Percentiles rank a stretch among this genome's conserved stretches.
phyloP scores from a whole-genome alignment of 1,140 invertebrate species.

The Euura lappo region DNA sequence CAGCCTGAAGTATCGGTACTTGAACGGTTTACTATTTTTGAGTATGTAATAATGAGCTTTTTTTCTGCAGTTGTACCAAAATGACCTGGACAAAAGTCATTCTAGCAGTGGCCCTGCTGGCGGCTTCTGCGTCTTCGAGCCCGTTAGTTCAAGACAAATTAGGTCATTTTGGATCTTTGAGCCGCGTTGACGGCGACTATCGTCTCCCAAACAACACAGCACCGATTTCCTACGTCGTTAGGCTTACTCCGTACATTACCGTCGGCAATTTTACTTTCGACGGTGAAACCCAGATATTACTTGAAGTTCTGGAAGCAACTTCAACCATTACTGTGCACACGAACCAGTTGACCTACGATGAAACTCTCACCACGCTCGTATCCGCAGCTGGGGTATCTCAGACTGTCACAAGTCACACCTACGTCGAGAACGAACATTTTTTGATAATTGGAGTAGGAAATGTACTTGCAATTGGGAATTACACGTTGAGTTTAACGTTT shows the following conservation, averaged over 20 bases:
- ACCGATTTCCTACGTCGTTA: slow-evolving; percentile 24
- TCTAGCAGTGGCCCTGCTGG: not conserved
- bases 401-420: slow-evolving; percentile 8
- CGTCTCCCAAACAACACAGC: slow-evolving; percentile 26
- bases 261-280: slow-evolving; percentile 31
- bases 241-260: slow-evolving; percentile 23
- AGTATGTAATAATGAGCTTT: no score
- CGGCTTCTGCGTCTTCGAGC: not conserved
- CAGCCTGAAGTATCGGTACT: no score
- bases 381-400: not conserved
- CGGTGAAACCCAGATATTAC: slow-evolving; percentile 20
- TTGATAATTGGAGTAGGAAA: not conserved
- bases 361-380: not conserved
- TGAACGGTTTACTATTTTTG: no score
- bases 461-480: not conserved
- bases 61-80: not conserved
- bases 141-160: not conserved
- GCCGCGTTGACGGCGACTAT: slow-evolving; percentile 17
- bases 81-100: not conserved
- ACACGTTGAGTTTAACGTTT: slow-evolving; percentile 25
- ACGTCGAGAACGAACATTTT: slow-evolving; percentile 17
- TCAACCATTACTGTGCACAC: slow-evolving; percentile 34
- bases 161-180: not conserved
- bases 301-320: slow-evolving; percentile 11
- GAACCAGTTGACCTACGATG: slow-evolving; percentile 18